Conservation (phyloP, 2,113 vertebrate genomes). For the Struthidea cinerea region DNA sequence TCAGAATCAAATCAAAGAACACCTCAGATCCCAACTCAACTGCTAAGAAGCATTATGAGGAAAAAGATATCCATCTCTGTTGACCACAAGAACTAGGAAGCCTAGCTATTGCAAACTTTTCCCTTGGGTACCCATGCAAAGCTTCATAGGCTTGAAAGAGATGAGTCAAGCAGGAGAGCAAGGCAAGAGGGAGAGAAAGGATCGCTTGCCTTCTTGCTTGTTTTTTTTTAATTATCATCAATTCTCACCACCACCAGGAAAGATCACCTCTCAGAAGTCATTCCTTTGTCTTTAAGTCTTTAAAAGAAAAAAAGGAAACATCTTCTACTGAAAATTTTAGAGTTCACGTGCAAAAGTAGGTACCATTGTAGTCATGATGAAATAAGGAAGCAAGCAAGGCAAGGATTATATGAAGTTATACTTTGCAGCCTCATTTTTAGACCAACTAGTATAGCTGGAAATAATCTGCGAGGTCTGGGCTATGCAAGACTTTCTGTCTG, state of each 20-base stretch:
- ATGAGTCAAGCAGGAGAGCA: conserved; percentile 28
- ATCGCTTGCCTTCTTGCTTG: background rate
- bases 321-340: background rate
- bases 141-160: background rate
- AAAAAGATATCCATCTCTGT: background rate
- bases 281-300: background rate
- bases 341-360: background rate
- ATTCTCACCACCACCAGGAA: background rate
- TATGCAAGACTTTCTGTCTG: background rate
- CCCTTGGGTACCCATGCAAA: background rate
- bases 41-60: background rate
- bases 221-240: background rate
- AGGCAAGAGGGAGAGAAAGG: conserved; percentile 33
- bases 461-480: background rate
- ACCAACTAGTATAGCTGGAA: background rate
- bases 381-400: background rate
- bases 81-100: background rate
- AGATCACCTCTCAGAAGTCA: background rate
- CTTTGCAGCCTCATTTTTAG: background rate
- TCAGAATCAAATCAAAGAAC: background rate
- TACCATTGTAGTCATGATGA: background rate
- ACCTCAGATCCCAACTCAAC: background rate
- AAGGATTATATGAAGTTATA: background rate
- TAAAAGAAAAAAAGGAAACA: background rate
- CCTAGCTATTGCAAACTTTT: background rate